phyloP scores from a whole-genome alignment of 1,140 invertebrate species.

The Orchesella cincta region DNA sequence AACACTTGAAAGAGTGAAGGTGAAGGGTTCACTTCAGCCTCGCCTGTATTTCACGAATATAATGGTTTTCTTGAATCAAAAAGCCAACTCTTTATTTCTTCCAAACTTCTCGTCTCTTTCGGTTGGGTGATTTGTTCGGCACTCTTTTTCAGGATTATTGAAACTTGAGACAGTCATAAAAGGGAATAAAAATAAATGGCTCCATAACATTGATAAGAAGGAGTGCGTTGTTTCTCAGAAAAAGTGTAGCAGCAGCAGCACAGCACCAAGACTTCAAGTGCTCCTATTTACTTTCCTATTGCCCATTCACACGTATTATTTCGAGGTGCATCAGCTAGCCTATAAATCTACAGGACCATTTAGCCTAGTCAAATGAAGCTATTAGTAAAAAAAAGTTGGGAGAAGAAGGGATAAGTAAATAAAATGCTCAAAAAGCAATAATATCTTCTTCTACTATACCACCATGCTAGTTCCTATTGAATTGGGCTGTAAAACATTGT shows the following conservation, averaged over 20 bases:
- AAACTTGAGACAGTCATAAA: conserved; percentile 28
- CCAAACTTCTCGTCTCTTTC: conserved; percentile 24
- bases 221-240: conserved; percentile 3
- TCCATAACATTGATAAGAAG: conserved; percentile 25
- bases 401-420: conserved; percentile 16
- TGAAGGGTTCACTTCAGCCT: not conserved
- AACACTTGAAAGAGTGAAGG: not conserved
- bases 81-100: not conserved
- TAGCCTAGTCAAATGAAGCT: conserved; percentile 5
- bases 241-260: not conserved
- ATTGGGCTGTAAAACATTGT: conserved; percentile 4
- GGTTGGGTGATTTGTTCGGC: conserved; percentile 26
- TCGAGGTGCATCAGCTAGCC: not conserved
- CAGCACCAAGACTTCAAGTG: not conserved
- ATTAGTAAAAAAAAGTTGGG: not conserved
- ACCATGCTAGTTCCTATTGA: not conserved
- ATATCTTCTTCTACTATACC: not conserved
- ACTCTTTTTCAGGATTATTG: conserved; percentile 27
- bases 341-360: conserved; percentile 24
- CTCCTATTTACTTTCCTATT: too few relatives aligned
- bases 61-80: not conserved
- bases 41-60: too few relatives aligned
- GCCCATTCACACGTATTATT: not conserved
- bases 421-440: conserved; percentile 24
- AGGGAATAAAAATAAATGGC: conserved; percentile 29